phyloP scores from a whole-genome alignment of 2,888 invertebrate species.

The Lasioglossum zephyrum region DNA sequence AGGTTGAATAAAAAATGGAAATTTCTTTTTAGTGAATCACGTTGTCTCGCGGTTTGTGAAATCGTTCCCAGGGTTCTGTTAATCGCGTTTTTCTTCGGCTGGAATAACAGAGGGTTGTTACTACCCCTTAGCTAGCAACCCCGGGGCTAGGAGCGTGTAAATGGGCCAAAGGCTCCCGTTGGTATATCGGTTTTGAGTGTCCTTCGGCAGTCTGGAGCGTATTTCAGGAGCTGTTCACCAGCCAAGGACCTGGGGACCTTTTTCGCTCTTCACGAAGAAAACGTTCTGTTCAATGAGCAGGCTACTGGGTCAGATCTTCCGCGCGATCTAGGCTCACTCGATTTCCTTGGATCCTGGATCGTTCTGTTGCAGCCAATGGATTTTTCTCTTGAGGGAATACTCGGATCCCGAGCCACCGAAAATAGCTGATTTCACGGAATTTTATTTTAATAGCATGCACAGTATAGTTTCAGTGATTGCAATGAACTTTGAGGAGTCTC shows the following conservation, averaged over 20 bases:
- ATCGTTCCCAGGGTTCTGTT: slow-evolving; percentile 44
- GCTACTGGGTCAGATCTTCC: background rate
- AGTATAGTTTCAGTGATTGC: background rate
- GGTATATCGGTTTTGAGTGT: slow-evolving; percentile 65
- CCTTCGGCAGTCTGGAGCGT: slow-evolving; percentile 52
- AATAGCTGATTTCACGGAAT: background rate
- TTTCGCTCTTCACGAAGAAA: slow-evolving; percentile 1
- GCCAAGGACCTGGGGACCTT: slow-evolving; percentile 4
- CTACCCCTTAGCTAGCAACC: slow-evolving; percentile 23
- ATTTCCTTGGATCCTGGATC: background rate
- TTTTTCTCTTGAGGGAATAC: background rate
- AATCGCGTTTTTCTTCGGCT: slow-evolving; percentile 54
- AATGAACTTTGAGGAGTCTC: background rate
- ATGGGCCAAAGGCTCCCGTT: slow-evolving; percentile 63
- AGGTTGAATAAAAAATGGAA: background rate
- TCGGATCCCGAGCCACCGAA: background rate
- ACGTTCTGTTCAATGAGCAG: background rate
- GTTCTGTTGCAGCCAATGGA: background rate
- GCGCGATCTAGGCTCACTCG: background rate
- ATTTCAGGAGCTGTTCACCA: slow-evolving; percentile 52
- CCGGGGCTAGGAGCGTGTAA: slow-evolving; percentile 68
- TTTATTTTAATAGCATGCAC: background rate
- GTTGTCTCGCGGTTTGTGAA: slow-evolving; percentile 37
- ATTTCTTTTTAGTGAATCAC: background rate
- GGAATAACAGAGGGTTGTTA: slow-evolving; percentile 5